Evolutionary conservation across 2,113 vertebrate species (phyloP).

Genomic region (Elachura formosa): DNA sequence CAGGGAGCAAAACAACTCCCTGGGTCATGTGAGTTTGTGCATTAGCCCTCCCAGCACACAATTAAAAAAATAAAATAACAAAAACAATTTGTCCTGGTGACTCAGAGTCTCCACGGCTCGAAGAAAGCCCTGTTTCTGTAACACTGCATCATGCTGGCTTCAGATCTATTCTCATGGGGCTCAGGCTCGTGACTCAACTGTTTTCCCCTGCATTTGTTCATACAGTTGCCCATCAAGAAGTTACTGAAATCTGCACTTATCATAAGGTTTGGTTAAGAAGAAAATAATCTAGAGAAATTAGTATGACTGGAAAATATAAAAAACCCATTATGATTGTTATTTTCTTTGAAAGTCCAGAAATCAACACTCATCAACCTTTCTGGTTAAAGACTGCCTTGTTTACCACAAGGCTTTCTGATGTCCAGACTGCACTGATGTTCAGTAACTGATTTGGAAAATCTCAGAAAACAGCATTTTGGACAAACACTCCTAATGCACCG

Average conservation of each 20-base stretch:
- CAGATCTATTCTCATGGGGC: slow-evolving; percentile 8
- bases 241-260: neutral
- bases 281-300: neutral
- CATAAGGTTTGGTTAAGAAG: neutral
- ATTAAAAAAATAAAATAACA: neutral
- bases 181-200: slow-evolving; percentile 16
- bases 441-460: neutral
- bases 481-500: neutral
- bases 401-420: neutral
- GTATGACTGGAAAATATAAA: neutral
- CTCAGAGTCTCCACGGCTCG: neutral
- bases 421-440: neutral
- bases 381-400: neutral
- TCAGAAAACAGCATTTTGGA: neutral
- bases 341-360: neutral
- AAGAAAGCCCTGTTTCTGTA: slow-evolving; percentile 22
- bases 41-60: neutral
- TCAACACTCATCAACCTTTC: neutral
- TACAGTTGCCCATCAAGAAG: neutral
- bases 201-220: neutral
- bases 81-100: slow-evolving; percentile 51
- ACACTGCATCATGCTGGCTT: neutral
- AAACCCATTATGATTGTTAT: fast-evolving
- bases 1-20: neutral
- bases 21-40: neutral